These are phyloP conservation scores for Porites divaricata DNA, from an alignment of 92 coral and sea anemone species.

Conservation along the genomic window DNA sequence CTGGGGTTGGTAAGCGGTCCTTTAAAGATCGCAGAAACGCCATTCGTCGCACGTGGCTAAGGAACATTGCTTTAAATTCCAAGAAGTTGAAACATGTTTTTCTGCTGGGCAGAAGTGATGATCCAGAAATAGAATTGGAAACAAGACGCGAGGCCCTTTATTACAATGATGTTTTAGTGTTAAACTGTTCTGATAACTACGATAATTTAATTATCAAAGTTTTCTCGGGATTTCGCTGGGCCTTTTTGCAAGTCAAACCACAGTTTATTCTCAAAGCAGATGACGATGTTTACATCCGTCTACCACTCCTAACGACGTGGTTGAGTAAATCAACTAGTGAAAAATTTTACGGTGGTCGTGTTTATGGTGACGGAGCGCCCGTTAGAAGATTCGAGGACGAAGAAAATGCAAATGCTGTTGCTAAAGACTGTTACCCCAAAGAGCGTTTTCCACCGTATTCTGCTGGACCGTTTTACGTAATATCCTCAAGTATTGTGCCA, in stretches of 20 bases:
- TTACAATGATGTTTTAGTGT: slow-evolving; percentile 16
- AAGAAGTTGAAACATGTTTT: slow-evolving; percentile 7
- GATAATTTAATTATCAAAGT: slow-evolving; percentile 12
- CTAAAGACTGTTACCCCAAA: background rate
- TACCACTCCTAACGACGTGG: slow-evolving; percentile 7
- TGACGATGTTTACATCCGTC: slow-evolving; percentile 20
- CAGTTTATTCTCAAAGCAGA: slow-evolving; percentile 24
- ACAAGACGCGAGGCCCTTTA: slow-evolving; percentile 4
- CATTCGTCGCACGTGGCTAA: slow-evolving; percentile 15
- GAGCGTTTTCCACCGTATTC: slow-evolving; percentile 11
- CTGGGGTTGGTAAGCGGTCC: background rate
- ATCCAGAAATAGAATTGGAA: background rate
- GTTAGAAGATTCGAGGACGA: background rate
- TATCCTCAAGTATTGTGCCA: slow-evolving; percentile 2
- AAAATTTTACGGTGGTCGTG: slow-evolving; percentile 10
- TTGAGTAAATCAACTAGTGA: background rate
- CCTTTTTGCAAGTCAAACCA: background rate
- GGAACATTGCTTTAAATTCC: background rate
- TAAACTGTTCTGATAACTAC: slow-evolving; percentile 19
- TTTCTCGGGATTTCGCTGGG: slow-evolving; percentile 28
- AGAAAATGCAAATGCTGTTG: background rate
- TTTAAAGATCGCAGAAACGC: slow-evolving; percentile 4
- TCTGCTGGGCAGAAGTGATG: background rate
- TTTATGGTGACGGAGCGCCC: background rate
- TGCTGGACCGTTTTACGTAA: slow-evolving; percentile 12